A percentile compares a stretch with the other conserved stretches of the same genome.
Conservation (phyloP, 2,797 vertebrate genomes). For the Lindbergichthys nudifrons region DNA sequence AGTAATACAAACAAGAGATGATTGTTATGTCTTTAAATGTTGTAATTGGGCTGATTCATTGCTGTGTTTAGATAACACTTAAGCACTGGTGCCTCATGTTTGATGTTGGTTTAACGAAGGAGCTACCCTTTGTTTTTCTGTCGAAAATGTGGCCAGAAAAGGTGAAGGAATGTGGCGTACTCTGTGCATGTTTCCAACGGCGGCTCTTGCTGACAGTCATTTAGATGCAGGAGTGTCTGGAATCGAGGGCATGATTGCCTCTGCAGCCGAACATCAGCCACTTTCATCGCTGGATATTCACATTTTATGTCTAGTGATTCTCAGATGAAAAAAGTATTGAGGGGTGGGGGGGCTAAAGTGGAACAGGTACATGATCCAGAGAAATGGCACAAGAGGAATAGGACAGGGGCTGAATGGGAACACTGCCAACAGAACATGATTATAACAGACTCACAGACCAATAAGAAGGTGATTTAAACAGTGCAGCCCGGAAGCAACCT, state of each 20-base stretch:
- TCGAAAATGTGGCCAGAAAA: constrained; percentile 61
- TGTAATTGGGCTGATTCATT: constrained; percentile 25
- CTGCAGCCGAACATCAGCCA: constrained; percentile 43
- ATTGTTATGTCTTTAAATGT: constrained; percentile 4
- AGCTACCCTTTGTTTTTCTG: constrained; percentile 31
- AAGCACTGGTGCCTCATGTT: not conserved
- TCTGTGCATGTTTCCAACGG: constrained; percentile 29
- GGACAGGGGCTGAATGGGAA: constrained; percentile 43
- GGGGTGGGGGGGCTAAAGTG: constrained; percentile 23
- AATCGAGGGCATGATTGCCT: constrained; percentile 51
- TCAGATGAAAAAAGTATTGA: constrained; percentile 30
- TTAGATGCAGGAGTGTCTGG: constrained; percentile 45
- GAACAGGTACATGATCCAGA: constrained; percentile 55
- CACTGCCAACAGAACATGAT: constrained; percentile 48
- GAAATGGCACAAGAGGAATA: constrained; percentile 61
- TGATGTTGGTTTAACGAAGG: constrained; percentile 35
- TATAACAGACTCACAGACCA: constrained; percentile 36
- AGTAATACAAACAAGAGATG: not conserved
- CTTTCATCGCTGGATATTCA: constrained; percentile 46
- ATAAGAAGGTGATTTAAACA: constrained; percentile 41
- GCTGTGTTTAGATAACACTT: constrained; percentile 37
- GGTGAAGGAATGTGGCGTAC: constrained; percentile 59
- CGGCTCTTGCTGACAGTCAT: constrained; percentile 53
- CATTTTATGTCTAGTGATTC: constrained; percentile 50
- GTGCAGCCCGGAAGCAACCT: constrained; percentile 25